Base-by-base conservation (phyloP, 1,140 invertebrate genomes). In the Aphaenogaster floridana region DNA sequence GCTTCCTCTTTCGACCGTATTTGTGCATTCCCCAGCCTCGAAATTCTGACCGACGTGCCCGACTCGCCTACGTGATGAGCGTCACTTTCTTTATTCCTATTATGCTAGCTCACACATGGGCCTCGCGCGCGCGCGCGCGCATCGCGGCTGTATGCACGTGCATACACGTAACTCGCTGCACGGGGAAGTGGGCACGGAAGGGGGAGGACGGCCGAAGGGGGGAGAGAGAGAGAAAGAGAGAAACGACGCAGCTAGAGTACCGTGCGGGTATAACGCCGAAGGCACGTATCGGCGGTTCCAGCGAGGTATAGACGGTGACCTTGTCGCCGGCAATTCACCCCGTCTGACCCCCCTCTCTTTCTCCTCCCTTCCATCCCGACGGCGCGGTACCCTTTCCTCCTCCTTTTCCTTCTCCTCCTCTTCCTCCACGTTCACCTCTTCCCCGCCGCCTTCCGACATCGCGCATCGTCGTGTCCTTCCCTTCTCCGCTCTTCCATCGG, bases 241-340 rank as follows among this genome's bases (percentile, higher is more conserved):
- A 59, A 72, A 87, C 72, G 79, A 79, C 64, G 86, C 89, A 91
- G 81, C 89, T 91, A 91, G 89, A 88, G 89, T 91, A 90, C 80
- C 89, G 86, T 86, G 90, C 89, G 90, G 87, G 87, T 89, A 89
- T 86, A 91, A 91, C 85, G 91, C 91, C 89, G 78, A 89, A 90
- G 90, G 91, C 88, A 89, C 88, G 92, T 92, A 92, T 92, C 85
- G 91, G 91, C 89, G 90, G 90, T 91, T 89, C 91, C 90, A 93
- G 93, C 91, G 92, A 93, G 92, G 93, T 95, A 94, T 95, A 95
- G 94, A 95, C 94, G 93, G 93, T 95, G 95, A 95, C 95, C 95
- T 95, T 95, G 95, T 95, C 94, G 95, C 92, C 95, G 95, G 95
- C 95, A 95, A 95, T 95, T 95, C 95, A 95, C 95, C 95, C 95